These are phyloP conservation scores for silkworm (Bombyx mori) DNA, from an alignment of 1,140 invertebrate species.

Conservation along the genomic window DNA sequence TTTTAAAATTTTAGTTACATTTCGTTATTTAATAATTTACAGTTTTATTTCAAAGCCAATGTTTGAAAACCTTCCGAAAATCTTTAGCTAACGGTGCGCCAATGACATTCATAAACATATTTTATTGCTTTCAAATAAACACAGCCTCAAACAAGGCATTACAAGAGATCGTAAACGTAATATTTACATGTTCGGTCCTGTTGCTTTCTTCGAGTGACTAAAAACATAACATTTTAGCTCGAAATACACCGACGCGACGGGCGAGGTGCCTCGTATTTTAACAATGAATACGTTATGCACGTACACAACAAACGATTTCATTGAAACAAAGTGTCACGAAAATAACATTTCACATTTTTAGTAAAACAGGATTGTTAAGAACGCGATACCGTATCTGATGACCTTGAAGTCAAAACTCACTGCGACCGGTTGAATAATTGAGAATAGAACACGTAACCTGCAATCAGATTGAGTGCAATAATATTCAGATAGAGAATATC, in stretches of 20 bases:
- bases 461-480: neutral
- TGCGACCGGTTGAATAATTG: neutral
- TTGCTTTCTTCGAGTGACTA: neutral
- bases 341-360: constrained; percentile 13
- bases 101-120: too few relatives aligned
- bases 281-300: constrained; percentile 12
- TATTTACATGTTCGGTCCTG: neutral
- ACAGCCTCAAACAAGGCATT: too few relatives aligned
- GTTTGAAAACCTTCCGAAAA: too few relatives aligned
- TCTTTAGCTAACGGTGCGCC: too few relatives aligned
- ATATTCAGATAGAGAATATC: too few relatives aligned
- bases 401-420: neutral
- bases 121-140: too few relatives aligned
- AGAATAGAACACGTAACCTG: neutral
- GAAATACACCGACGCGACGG: constrained; percentile 8
- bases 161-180: too few relatives aligned
- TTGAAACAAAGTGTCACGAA: constrained; percentile 11
- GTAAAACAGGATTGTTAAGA: constrained; percentile 4
- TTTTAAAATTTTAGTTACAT: too few relatives aligned
- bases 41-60: too few relatives aligned
- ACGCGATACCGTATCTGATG: neutral
- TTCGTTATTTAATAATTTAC: too few relatives aligned
- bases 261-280: constrained; percentile 14
- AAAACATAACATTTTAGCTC: constrained; percentile 3
- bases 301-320: constrained; percentile 1